Evolutionary conservation across 2,888 invertebrate genomes (phyloP), one percentile per base, ranked within the genome.

Genomic region (Drosophila trichaetosa): DNA sequence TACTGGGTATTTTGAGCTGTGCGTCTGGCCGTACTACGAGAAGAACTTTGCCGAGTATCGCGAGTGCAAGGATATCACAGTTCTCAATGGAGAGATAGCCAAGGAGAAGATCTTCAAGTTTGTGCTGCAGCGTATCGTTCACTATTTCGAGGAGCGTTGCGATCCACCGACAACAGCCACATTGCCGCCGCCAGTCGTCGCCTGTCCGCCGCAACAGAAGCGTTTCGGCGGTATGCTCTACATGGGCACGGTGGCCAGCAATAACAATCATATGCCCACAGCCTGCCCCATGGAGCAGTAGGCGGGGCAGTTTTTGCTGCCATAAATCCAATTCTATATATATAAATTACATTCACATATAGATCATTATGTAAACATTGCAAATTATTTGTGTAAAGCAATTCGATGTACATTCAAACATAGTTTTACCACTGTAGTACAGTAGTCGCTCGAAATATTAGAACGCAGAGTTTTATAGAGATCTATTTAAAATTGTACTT

Each of bases 1-100:
- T 2, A 95, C 95, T 0, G 97, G 97, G 0, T 99, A 98, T 94
- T 98, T 98, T 93, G 97, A 98, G 52, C 93, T 93, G 79, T 95
- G 96, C 90, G 97, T 97, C n/a, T 99, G 98, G 98, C 98, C 98
- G 13, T 82, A n/a, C 95, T 97, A 98, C 91, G 87, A 95, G 67
- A 93, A 93, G 82, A 94, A 96, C 83, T 92, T 94, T 46, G 81
- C 92, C 29, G 94, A 95, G 84, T 92, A 92, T 62, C 89, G 92
- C 6, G 91, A 92, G 5, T 88, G 91, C 40, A 91, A 92, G 64
- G 93, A 93, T 60, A 88, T 94, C 4, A 90, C 90, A 10, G 87
- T 92, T 54, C 81, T 93, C 6, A 93, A 93, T 79, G 93, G 92
- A 2, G 93, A 93, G 70, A 82, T 91, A 0, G 72, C 80, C 59